phyloP scores from a whole-genome alignment of 2,888 invertebrate species.

The Cerastis leucographa region DNA sequence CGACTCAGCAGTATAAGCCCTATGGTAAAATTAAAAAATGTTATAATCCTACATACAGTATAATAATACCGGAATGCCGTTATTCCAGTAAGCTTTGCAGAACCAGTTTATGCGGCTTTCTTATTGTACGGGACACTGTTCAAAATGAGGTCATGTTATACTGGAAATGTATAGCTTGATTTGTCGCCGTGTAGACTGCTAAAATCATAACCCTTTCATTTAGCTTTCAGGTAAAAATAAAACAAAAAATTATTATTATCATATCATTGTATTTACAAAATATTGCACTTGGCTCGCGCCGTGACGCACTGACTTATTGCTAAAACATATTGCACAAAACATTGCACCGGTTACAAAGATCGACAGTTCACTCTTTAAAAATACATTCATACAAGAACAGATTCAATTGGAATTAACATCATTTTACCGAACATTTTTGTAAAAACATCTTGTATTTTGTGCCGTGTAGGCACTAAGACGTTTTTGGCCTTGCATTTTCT shows the following conservation, averaged over 20 bases:
- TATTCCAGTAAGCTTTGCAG: no score
- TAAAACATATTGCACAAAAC: constrained; percentile 63
- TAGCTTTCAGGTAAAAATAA: constrained; percentile 10
- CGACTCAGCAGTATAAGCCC: neutral
- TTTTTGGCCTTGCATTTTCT: neutral
- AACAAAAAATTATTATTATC: constrained; percentile 41
- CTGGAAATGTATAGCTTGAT: no score
- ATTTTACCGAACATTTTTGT: constrained; percentile 12
- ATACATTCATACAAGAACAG: constrained; percentile 19
- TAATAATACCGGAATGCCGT: no score
- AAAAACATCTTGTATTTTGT: neutral
- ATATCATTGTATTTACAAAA: constrained; percentile 67
- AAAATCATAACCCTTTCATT: neutral
- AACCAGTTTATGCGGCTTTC: no score
- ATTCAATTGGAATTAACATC: constrained; percentile 25
- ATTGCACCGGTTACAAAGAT: constrained; percentile 61
- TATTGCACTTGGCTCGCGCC: constrained; percentile 69
- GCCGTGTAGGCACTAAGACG: neutral
- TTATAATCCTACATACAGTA: neutral
- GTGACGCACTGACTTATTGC: constrained; percentile 57
- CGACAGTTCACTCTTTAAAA: constrained; percentile 59
- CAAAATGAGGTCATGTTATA: no score
- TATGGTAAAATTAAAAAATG: neutral
- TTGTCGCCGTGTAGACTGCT: neutral
- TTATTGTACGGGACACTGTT: no score